These are phyloP conservation scores for Pachycephus smyrnensis DNA, from an alignment of 2,888 invertebrate genomes.

Conservation along the genomic window DNA sequence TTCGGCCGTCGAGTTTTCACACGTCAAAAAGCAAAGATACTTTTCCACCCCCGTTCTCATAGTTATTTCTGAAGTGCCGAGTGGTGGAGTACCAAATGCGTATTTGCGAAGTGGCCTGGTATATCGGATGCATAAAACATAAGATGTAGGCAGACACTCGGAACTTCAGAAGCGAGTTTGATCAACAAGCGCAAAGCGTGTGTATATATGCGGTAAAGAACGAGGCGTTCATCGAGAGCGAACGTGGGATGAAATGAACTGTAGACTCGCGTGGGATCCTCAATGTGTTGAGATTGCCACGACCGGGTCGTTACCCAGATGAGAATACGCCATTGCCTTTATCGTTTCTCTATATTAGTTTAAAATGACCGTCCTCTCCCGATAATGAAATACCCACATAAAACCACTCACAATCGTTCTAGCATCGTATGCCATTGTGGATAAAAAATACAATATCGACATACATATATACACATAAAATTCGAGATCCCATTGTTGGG, in stretches of 20 bases:
- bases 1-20: neutral
- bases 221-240: conserved; percentile 45
- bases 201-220: conserved; percentile 14
- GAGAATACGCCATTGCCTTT: conserved; percentile 16
- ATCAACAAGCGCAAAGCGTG: conserved; percentile 42
- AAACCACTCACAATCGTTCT: neutral
- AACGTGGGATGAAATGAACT: conserved; percentile 42
- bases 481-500: neutral
- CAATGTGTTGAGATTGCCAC: conserved; percentile 41
- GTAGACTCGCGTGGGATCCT: conserved; percentile 53
- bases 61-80: neutral
- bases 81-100: neutral
- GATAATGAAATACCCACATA: neutral
- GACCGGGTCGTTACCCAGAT: conserved; percentile 55
- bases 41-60: neutral
- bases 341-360: neutral
- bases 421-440: neutral
- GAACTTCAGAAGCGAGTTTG: conserved; percentile 37
- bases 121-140: conserved; percentile 17
- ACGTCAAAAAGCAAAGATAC: neutral
- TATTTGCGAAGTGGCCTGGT: conserved; percentile 4
- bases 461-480: neutral
- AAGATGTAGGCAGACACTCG: conserved; percentile 32
- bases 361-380: neutral
- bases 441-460: neutral